A percentile compares a stretch with the other conserved stretches of the same genome.
Evolutionary conservation across 2,888 invertebrate species (phyloP).

Genomic region (Tillus elongatus): DNA sequence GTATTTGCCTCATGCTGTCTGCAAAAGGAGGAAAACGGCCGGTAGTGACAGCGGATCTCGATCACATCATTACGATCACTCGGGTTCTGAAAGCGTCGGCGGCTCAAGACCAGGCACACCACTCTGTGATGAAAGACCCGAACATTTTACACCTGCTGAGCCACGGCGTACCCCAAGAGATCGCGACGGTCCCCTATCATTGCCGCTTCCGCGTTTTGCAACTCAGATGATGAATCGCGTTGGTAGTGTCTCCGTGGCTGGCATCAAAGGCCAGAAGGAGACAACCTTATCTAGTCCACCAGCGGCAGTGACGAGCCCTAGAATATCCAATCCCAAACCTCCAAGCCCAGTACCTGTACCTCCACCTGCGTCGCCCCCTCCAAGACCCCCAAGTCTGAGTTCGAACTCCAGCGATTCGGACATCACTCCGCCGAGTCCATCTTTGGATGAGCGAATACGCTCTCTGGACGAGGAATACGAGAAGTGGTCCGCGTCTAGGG

Average conservation of each 20-base stretch:
- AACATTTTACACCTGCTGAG: slow-evolving; percentile 62
- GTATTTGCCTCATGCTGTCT: slow-evolving; percentile 43
- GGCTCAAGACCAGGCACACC: slow-evolving; percentile 81
- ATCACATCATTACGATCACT: slow-evolving; percentile 46
- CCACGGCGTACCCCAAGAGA: slow-evolving; percentile 54
- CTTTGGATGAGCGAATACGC: slow-evolving; percentile 83
- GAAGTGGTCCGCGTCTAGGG: slow-evolving; percentile 66
- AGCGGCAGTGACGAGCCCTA: slow-evolving; percentile 44
- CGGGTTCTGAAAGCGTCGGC: slow-evolving; percentile 53
- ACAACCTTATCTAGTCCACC: slow-evolving; percentile 35
- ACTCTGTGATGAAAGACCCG: slow-evolving; percentile 71
- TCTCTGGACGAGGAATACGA: slow-evolving; percentile 90
- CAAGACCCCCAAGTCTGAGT: slow-evolving; percentile 65
- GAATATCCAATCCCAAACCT: slow-evolving; percentile 33
- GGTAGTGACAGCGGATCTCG: slow-evolving; percentile 33
- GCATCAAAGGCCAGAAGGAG: slow-evolving; percentile 40
- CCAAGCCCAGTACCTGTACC: slow-evolving; percentile 40
- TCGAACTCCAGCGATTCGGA: slow-evolving; percentile 66
- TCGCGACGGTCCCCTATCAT: slow-evolving; percentile 62
- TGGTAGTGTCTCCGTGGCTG: slow-evolving; percentile 38
- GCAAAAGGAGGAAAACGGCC: slow-evolving; percentile 48
- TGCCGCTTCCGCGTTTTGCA: slow-evolving; percentile 85
- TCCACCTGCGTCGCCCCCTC: slow-evolving; percentile 54
- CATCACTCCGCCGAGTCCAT: slow-evolving; percentile 60
- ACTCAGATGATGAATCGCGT: slow-evolving; percentile 39